Base-by-base conservation (phyloP, 1,140 invertebrate species). In the Bombyx mori region DNA sequence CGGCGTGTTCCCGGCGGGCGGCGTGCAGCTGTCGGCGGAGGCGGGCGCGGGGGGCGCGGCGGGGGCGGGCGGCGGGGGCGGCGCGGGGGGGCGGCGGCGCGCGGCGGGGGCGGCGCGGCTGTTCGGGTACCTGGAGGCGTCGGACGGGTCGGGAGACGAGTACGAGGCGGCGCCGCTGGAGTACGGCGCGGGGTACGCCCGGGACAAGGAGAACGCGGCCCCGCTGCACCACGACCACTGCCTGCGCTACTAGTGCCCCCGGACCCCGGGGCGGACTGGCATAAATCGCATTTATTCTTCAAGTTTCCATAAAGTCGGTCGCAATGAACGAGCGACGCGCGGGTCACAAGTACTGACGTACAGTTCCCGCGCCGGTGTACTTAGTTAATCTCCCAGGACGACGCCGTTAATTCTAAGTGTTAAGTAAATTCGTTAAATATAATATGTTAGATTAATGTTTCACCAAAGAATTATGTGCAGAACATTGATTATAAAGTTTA, bases 91-190 rank as follows among this genome's bases (percentile, higher is more conserved):
- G 56, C 47, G 71, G 57, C 65, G 71, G n/a, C 69, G 90, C 56
- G 88, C 88, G 61, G 88, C 88, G 57, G 90, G 89, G 47, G 89
- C 89, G 22, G 90, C 89, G 35, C 75, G 89, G 3, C 79, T 90
- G 9, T 90, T 90, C 75, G 89, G 89, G 35, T 91, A 91, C 77
- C 85, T 90, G 80, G 90, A 90, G 69, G 90, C 89, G 10, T 90
- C 88, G 44, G 90, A 90, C 79, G 89, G 89, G 22, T 90, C 90
- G 2, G 89, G 89, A 60, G 88, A 86, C 71, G 84, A 87, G 65
- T 86, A 83, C 74, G 77, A 77, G 63, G 62, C 74, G 59, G 68
- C 74, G 55, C 55, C 66, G 62, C 63, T 76, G 58, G 74, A 79
- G 63, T 77, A 68, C 57, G 66, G 43, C 60, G 42, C 18, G 56